Evolutionary conservation across 2,113 vertebrate genomes (phyloP).

Genomic region (Pedetes capensis): DNA sequence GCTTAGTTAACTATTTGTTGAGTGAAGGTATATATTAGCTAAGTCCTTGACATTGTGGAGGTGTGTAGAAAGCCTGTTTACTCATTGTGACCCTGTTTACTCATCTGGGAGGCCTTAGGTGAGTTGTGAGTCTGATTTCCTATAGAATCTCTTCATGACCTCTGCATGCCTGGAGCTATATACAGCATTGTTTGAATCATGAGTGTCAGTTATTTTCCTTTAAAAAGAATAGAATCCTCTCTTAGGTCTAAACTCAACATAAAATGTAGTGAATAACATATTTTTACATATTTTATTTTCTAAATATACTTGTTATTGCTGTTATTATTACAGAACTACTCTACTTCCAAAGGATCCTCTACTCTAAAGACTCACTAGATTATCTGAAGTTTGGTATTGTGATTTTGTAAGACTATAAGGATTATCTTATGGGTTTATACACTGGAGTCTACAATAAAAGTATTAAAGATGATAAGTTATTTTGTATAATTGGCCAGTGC

Average conservation of each 20-base stretch:
- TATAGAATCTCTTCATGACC: neutral
- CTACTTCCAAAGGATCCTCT: constrained; percentile 79
- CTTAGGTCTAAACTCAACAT: constrained; percentile 25
- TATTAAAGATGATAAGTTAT: constrained; percentile 40
- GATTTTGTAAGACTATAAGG: constrained; percentile 48
- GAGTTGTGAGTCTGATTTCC: neutral
- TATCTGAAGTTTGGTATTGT: constrained; percentile 68
- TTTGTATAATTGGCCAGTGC: constrained; percentile 55
- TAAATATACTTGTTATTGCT: constrained; percentile 75
- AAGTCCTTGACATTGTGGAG: neutral
- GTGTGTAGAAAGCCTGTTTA: neutral
- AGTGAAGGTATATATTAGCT: neutral
- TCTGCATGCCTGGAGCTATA: neutral
- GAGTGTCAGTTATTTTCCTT: neutral
- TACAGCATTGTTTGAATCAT: neutral
- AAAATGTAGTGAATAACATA: constrained; percentile 62
- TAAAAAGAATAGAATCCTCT: neutral
- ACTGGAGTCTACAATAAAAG: constrained; percentile 57
- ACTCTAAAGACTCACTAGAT: constrained; percentile 72
- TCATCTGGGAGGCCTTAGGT: neutral
- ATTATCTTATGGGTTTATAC: constrained; percentile 37
- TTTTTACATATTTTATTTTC: constrained; percentile 66
- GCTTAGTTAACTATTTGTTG: neutral
- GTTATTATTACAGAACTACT: constrained; percentile 73
- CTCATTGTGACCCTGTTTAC: neutral